Conservation (phyloP, 1,140 invertebrate species). For the Apolygus lucorum region DNA sequence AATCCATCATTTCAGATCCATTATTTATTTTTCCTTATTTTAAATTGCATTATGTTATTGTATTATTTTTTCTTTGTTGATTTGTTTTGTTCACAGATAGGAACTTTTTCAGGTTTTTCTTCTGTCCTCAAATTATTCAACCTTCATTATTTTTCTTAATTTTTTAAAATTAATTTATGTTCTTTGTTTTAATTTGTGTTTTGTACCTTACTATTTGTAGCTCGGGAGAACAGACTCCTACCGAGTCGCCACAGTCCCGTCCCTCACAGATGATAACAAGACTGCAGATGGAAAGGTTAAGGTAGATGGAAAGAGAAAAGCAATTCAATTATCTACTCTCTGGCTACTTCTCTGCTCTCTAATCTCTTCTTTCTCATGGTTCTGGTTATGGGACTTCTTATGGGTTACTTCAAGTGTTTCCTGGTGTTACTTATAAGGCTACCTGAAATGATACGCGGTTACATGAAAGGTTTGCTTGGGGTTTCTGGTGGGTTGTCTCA, state of each 20-base stretch:
- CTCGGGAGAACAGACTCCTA: slow-evolving; percentile 89
- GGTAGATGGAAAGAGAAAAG: slow-evolving; percentile 41
- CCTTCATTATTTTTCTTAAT: background rate
- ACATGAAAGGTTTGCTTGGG: too few species aligned
- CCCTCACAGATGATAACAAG: slow-evolving; percentile 85
- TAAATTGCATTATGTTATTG: too few species aligned
- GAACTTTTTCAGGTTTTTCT: too few species aligned
- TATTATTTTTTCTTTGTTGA: background rate
- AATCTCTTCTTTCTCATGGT: background rate
- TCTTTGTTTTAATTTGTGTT: slow-evolving; percentile 18
- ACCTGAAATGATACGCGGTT: too few species aligned
- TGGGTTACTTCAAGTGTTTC: too few species aligned
- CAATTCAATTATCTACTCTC: background rate
- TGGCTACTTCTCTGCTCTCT: slow-evolving; percentile 3
- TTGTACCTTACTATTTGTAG: slow-evolving; percentile 42
- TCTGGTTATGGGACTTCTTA: too few species aligned
- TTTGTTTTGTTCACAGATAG: too few species aligned
- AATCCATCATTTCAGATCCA: too few species aligned
- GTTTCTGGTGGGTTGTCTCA: too few species aligned
- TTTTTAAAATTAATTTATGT: slow-evolving; percentile 3
- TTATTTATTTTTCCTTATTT: too few species aligned
- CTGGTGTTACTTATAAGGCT: too few species aligned
- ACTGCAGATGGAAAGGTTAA: slow-evolving; percentile 85
- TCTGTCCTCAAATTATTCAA: too few species aligned
- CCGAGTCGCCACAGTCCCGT: slow-evolving; percentile 79